A percentile compares a stretch with the other conserved stretches of the same genome.
These are phyloP conservation scores for Psix sp. DNA, from an alignment of 1,140 invertebrate genomes.

Conservation along the genomic window DNA sequence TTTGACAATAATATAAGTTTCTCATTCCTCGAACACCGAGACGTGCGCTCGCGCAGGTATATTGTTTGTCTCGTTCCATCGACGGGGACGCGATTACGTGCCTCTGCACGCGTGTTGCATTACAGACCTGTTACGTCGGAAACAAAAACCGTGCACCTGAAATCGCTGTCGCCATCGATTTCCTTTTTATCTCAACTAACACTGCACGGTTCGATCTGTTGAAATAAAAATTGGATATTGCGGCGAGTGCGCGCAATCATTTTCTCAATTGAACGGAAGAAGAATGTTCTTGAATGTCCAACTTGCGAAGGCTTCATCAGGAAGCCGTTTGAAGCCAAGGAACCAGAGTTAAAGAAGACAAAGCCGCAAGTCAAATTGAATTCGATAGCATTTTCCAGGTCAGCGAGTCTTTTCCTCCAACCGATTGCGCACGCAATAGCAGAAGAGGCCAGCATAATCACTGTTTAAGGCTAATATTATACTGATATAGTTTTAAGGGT, in stretches of 20 bases:
- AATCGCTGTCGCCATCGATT: conserved; percentile 11
- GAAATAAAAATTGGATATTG: too few species aligned
- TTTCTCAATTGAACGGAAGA: too few species aligned
- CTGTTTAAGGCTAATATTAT: conserved; percentile 27
- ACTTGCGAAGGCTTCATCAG: not conserved
- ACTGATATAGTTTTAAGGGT: conserved; percentile 36
- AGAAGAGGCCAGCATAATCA: conserved; percentile 17
- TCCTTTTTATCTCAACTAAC: too few species aligned
- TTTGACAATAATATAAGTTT: too few species aligned
- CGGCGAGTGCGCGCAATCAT: too few species aligned
- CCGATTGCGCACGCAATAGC: conserved; percentile 23
- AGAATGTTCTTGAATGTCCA: too few species aligned
- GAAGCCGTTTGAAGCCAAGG: conserved; percentile 3
- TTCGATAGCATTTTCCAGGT: conserved; percentile 25
- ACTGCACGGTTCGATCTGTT: too few species aligned
- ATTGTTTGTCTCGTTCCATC: conserved; percentile 18
- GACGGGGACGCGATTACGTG: conserved; percentile 9
- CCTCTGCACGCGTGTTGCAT: conserved; percentile 26
- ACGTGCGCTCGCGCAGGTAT: conserved; percentile 13
- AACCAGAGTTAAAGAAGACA: conserved; percentile 7
- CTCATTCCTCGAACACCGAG: too few species aligned
- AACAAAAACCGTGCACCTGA: conserved; percentile 27
- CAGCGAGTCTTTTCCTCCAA: conserved; percentile 15
- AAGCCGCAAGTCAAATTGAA: conserved; percentile 10
- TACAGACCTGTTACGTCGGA: conserved; percentile 32